Evolutionary conservation across 1,140 invertebrate genomes (phyloP).

Genomic region (Diabrotica undecimpunctata): DNA sequence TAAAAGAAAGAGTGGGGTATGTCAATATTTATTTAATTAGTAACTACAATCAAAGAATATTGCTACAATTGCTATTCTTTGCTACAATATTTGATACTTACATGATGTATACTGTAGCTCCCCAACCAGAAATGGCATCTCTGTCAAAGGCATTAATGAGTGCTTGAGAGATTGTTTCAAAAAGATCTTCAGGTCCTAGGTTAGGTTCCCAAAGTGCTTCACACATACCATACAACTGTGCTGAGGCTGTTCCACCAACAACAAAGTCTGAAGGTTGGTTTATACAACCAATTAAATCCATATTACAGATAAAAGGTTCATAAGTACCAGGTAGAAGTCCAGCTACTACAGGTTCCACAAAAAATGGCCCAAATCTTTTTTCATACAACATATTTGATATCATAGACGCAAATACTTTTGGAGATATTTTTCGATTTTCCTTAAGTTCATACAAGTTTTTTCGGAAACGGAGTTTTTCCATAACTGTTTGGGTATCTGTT

Average conservation of each 20-base stretch:
- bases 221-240: conserved; percentile 97
- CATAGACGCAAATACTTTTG: too few species aligned
- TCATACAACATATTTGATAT: conserved; percentile 97
- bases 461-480: conserved; percentile 80
- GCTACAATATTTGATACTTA: too few species aligned
- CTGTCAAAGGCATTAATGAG: conserved; percentile 94
- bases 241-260: conserved; percentile 87
- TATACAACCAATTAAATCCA: conserved; percentile 92
- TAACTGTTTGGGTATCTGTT: conserved; percentile 94
- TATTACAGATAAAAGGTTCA: conserved; percentile 87
- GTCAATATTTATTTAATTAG: too few species aligned
- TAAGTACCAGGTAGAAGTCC: conserved; percentile 84
- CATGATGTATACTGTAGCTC: conserved; percentile 94
- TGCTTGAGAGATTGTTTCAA: conserved; percentile 95
- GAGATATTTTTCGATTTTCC: conserved; percentile 88
- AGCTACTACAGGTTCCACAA: conserved; percentile 94
- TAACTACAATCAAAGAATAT: too few species aligned
- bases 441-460: conserved; percentile 91
- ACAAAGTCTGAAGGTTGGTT: conserved; percentile 93
- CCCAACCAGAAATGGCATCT: conserved; percentile 98
- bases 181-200: conserved; percentile 88
- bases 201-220: conserved; percentile 92
- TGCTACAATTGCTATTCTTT: too few species aligned
- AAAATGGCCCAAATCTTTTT: conserved; percentile 95
- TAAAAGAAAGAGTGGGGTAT: too few species aligned